These are phyloP conservation scores for Psilopsiagon aurifrons DNA, from an alignment of 2,113 vertebrate genomes.

Conservation along the genomic window DNA sequence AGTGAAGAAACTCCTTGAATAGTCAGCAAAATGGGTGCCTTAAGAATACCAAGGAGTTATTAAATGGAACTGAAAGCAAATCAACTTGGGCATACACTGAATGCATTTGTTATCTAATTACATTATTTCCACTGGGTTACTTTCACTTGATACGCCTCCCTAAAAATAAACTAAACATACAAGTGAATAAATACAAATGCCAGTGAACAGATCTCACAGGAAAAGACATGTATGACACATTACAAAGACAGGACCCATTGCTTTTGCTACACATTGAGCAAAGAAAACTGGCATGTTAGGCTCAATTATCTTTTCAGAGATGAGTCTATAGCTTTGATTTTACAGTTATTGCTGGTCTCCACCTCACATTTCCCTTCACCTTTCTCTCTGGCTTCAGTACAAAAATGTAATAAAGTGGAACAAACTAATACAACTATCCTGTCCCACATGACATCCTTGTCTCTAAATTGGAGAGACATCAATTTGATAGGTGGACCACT, in stretches of 20 bases:
- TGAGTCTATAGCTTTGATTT: neutral
- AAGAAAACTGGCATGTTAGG: neutral
- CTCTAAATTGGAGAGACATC: no score
- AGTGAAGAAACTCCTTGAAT: neutral
- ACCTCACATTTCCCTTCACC: neutral
- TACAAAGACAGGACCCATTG: neutral
- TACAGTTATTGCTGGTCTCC: neutral
- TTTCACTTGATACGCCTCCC: neutral
- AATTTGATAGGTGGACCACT: no score
- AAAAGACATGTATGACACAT: neutral
- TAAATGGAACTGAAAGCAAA: neutral
- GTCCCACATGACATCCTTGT: no score
- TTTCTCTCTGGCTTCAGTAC: neutral
- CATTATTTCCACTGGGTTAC: neutral
- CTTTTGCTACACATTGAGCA: neutral
- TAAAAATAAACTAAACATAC: neutral
- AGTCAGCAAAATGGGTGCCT: neutral
- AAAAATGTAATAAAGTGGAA: neutral
- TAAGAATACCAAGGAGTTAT: neutral
- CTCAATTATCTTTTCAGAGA: neutral
- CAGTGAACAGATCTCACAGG: neutral
- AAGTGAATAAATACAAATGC: neutral
- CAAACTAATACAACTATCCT: neutral
- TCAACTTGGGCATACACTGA: neutral
- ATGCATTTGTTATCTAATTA: neutral